A percentile compares a stretch with the other conserved stretches of the same genome.
These are phyloP conservation scores for Syrista parreyssii DNA, from an alignment of 2,888 invertebrate genomes.

Conservation along the genomic window DNA sequence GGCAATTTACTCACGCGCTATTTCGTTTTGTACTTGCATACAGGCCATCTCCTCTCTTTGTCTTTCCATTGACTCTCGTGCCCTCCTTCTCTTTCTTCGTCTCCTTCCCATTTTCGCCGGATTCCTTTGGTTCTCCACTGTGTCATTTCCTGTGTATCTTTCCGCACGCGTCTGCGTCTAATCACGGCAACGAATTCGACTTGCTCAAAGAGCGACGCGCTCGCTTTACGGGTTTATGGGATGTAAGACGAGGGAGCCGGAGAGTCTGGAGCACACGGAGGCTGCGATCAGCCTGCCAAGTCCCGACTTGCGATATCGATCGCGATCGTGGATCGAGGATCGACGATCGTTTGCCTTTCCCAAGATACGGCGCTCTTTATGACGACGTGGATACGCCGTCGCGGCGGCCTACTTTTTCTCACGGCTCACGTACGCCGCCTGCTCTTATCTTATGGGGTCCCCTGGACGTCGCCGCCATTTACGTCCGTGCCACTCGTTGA, in stretches of 20 bases:
- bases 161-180: not conserved
- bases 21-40: not conserved
- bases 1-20: not conserved
- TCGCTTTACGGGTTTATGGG: not conserved
- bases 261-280: not conserved
- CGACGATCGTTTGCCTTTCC: conserved; percentile 35
- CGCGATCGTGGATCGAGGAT: conserved; percentile 25
- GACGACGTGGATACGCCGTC: not conserved
- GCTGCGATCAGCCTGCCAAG: not conserved
- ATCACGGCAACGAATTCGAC: not conserved
- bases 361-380: conserved; percentile 22
- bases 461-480: not conserved
- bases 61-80: too few relatives aligned
- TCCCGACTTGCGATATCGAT: not conserved
- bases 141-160: not conserved
- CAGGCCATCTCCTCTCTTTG: not conserved
- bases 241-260: not conserved
- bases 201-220: not conserved
- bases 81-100: not conserved
- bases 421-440: conserved; percentile 4
- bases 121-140: not conserved
- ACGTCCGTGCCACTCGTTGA: conserved; percentile 4
- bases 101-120: not conserved
- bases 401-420: conserved; percentile 45
- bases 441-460: conserved; percentile 38